Percentiles rank a stretch among this genome's conserved stretches.
phyloP scores from a whole-genome alignment of 2,888 invertebrate species.

The Hermaeophaga mercurialis region DNA sequence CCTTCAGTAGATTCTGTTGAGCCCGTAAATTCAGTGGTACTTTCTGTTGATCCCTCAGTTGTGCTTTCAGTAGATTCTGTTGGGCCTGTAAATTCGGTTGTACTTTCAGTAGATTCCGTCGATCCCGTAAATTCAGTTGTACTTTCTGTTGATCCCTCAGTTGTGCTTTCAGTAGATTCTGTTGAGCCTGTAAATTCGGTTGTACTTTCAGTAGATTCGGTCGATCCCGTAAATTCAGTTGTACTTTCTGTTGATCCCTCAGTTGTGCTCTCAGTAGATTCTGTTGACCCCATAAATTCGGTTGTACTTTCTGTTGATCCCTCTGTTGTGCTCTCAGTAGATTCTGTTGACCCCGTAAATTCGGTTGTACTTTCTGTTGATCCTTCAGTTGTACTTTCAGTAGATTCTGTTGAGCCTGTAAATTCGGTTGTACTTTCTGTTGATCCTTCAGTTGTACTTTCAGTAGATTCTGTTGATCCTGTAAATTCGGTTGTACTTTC shows the following conservation, averaged over 20 bases:
- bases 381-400: conserved; percentile 15
- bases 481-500: conserved; percentile 26
- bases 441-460: conserved; percentile 14
- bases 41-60: no score
- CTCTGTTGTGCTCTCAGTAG: conserved; percentile 32
- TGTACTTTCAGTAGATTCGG: conserved; percentile 31
- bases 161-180: no score
- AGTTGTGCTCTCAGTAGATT: conserved; percentile 35
- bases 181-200: no score
- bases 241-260: conserved; percentile 32
- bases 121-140: conserved; percentile 32
- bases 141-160: conserved; percentile 28
- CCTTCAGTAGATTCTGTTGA: conserved; percentile 14
- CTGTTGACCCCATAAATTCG: conserved; percentile 36
- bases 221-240: conserved; percentile 29
- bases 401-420: conserved; percentile 24
- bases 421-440: conserved; percentile 32
- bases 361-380: conserved; percentile 12
- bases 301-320: conserved; percentile 35
- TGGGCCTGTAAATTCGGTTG: conserved; percentile 9
- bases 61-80: conserved; percentile 24
- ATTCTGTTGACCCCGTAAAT: conserved; percentile 23
- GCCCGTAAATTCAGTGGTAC: no score
- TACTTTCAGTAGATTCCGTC: conserved; percentile 20
- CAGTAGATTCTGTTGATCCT: conserved; percentile 30